Percentiles rank a stretch among this genome's conserved stretches.
These are phyloP conservation scores for Muscicapa adusta DNA, from an alignment of 2,113 vertebrate genomes.

Conservation along the genomic window DNA sequence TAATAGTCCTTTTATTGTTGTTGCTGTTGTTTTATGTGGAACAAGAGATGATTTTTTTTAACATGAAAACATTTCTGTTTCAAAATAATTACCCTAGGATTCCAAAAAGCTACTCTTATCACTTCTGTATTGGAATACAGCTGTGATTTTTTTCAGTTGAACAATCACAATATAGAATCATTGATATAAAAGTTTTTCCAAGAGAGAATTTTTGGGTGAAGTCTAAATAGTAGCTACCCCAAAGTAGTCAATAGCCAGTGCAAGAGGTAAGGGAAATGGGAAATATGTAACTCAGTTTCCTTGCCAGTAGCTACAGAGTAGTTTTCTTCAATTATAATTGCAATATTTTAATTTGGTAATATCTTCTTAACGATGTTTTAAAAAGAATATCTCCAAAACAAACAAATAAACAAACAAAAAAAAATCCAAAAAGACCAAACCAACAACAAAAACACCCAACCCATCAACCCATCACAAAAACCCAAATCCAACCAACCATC, in stretches of 20 bases:
- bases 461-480: too few species aligned
- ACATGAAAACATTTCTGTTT: neutral
- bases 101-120: neutral
- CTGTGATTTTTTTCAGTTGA: neutral
- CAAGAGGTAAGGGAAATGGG: neutral
- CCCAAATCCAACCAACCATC: neutral
- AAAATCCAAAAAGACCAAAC: neutral
- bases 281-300: neutral
- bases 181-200: neutral
- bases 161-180: neutral
- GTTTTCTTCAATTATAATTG: neutral
- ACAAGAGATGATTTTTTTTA: neutral
- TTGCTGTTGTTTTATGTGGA: neutral
- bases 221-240: neutral
- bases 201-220: neutral
- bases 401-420: too few species aligned
- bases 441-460: neutral
- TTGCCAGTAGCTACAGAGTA: neutral
- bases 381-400: neutral
- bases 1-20: neutral
- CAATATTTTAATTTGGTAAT: neutral
- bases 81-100: neutral
- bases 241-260: neutral
- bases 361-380: neutral
- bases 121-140: neutral